Percentiles rank a stretch among this genome's conserved stretches.
phyloP scores from a whole-genome alignment of 2,113 vertebrate genomes.

The Coryphaenoides rupestris region DNA sequence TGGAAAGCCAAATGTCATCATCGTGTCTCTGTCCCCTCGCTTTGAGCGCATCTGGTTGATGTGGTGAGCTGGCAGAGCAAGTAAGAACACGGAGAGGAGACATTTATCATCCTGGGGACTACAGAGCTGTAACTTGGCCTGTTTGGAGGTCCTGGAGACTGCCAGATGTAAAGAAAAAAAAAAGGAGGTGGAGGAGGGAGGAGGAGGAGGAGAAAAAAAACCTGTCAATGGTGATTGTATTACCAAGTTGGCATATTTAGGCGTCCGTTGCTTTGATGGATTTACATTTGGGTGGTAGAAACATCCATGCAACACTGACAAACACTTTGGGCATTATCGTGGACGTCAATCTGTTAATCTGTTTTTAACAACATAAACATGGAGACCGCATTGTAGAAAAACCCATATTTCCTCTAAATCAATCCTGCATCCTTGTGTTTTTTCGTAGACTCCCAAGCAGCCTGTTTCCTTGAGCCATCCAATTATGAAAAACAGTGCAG shows the following conservation, averaged over 20 bases:
- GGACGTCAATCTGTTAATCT: not conserved
- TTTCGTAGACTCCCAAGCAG: not conserved
- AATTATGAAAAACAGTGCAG: too few species aligned
- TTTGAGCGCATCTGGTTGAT: conserved; percentile 69
- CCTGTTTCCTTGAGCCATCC: not conserved
- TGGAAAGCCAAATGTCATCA: conserved; percentile 68
- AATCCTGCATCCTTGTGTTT: not conserved
- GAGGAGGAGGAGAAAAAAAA: not conserved
- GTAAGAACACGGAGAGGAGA: conserved; percentile 68
- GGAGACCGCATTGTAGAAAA: not conserved
- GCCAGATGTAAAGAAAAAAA: conserved; percentile 25
- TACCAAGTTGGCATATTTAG: conserved; percentile 41
- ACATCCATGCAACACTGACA: conserved; percentile 18
- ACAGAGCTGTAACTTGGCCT: conserved; percentile 62
- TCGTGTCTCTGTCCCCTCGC: conserved; percentile 66
- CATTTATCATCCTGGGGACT: conserved; percentile 69
- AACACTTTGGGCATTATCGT: not conserved
- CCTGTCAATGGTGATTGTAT: conserved; percentile 42
- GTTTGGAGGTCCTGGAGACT: conserved; percentile 60
- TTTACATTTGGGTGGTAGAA: conserved; percentile 34
- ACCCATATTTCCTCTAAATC: not conserved
- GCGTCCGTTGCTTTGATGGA: conserved; percentile 24
- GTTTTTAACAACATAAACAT: not conserved
- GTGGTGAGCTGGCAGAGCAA: conserved; percentile 69
- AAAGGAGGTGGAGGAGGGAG: too few species aligned